Evolutionary conservation across 2,888 invertebrate species (phyloP).

Genomic region (Orthonevra nobilis): DNA sequence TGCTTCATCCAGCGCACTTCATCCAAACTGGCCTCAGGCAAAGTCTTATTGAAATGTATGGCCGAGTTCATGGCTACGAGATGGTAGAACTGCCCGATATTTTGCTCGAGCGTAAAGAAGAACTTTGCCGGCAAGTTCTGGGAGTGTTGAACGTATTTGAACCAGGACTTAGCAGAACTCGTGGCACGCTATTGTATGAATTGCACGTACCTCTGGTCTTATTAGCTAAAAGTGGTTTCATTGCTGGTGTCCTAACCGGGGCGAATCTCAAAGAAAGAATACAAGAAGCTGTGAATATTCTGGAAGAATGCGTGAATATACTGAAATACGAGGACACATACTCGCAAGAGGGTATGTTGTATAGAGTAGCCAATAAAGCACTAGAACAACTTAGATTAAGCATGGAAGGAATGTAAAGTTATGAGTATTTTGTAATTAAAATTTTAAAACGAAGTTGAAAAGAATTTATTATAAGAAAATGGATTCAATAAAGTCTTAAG

Average conservation of each 20-base stretch:
- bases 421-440: conserved; percentile 19
- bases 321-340: conserved; percentile 84
- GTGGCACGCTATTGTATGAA: conserved; percentile 90
- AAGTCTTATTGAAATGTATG: conserved; percentile 88
- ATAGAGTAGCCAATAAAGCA: conserved; percentile 76
- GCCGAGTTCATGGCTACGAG: conserved; percentile 86
- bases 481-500: too few species aligned
- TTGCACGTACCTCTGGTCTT: conserved; percentile 89
- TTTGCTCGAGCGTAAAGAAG: conserved; percentile 87
- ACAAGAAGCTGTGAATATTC: conserved; percentile 83
- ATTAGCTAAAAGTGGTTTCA: conserved; percentile 85
- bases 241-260: conserved; percentile 82
- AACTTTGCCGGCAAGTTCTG: conserved; percentile 86
- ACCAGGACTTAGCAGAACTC: conserved; percentile 88
- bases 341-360: conserved; percentile 78
- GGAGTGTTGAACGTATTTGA: conserved; percentile 86
- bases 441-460: too few species aligned
- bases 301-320: conserved; percentile 85
- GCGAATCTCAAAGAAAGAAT: conserved; percentile 84
- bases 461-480: too few species aligned
- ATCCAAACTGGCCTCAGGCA: conserved; percentile 85
- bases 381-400: conserved; percentile 76
- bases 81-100: conserved; percentile 87
- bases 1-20: conserved; percentile 89
- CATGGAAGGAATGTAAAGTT: conserved; percentile 74